phyloP scores from a whole-genome alignment of 2,113 vertebrate genomes.

The Saguinus imperator region DNA sequence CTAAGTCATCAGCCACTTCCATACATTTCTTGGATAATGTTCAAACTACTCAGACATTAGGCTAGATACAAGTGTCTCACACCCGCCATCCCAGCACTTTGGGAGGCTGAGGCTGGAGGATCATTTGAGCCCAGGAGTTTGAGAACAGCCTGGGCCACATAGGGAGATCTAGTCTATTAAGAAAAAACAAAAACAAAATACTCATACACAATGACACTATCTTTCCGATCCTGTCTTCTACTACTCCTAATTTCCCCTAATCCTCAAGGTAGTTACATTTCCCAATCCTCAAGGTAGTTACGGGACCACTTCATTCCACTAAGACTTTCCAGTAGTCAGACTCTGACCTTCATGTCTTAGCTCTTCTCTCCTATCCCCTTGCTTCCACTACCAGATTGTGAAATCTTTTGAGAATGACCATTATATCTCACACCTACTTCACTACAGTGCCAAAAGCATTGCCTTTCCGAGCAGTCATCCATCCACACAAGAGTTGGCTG shows the following conservation, averaged over 20 bases:
- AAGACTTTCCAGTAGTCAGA: not conserved
- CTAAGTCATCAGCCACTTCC: not conserved
- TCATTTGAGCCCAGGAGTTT: too few species aligned
- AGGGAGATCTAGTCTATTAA: too few species aligned
- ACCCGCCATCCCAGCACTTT: too few species aligned
- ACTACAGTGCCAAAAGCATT: not conserved
- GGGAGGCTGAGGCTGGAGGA: too few species aligned
- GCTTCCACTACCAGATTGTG: not conserved
- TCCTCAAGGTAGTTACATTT: not conserved
- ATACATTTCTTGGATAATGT: not conserved
- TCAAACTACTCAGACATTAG: not conserved
- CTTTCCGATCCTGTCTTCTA: slow-evolving; percentile 17
- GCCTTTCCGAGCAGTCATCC: not conserved
- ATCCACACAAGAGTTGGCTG: not conserved
- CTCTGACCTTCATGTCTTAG: not conserved
- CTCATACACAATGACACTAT: slow-evolving; percentile 13
- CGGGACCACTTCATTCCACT: not conserved
- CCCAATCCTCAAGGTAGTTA: not conserved
- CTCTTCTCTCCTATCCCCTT: not conserved
- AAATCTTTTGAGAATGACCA: not conserved
- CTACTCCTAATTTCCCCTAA: not conserved
- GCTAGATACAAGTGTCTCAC: too few species aligned
- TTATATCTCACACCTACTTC: not conserved
- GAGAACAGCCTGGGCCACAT: too few species aligned
- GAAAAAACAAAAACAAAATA: not conserved